These are phyloP conservation scores for Limosa lapponica DNA, from an alignment of 2,797 vertebrate genomes.

Conservation along the genomic window DNA sequence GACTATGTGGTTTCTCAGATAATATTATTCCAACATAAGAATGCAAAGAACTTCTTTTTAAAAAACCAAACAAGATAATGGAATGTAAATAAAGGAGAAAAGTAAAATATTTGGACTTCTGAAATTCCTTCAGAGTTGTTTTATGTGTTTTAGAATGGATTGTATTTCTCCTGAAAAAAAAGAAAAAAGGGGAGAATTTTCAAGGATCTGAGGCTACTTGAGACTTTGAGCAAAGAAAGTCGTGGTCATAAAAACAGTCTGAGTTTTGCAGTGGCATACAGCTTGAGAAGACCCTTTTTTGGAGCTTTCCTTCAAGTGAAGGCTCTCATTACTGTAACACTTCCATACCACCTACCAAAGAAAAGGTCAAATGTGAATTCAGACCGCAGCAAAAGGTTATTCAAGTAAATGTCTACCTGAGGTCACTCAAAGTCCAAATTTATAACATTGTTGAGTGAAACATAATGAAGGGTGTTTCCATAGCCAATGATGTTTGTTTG, in stretches of 20 bases:
- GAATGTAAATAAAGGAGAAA: conserved; percentile 43
- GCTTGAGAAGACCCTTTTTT: neutral
- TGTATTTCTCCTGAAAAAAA: neutral
- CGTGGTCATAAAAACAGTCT: neutral
- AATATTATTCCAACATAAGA: neutral
- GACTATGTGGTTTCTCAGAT: conserved; percentile 12
- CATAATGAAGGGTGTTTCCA: neutral
- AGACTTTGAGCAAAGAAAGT: neutral
- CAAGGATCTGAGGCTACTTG: neutral
- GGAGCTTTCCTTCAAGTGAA: neutral
- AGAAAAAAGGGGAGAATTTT: neutral
- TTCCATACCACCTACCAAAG: neutral
- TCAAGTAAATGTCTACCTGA: neutral
- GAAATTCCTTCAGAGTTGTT: conserved; percentile 10
- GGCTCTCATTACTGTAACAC: neutral
- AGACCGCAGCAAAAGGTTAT: neutral
- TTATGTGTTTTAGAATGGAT: neutral
- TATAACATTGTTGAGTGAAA: neutral
- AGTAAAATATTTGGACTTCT: conserved; percentile 36
- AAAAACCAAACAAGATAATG: conserved; percentile 5
- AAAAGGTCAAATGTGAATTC: neutral
- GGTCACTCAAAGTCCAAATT: neutral
- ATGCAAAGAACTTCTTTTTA: neutral
- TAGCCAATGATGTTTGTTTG: neutral
- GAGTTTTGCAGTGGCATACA: neutral